Percentiles rank a stretch among this genome's conserved stretches.
phyloP scores from a whole-genome alignment of 1,140 invertebrate species.

The Drosophila melanica region DNA sequence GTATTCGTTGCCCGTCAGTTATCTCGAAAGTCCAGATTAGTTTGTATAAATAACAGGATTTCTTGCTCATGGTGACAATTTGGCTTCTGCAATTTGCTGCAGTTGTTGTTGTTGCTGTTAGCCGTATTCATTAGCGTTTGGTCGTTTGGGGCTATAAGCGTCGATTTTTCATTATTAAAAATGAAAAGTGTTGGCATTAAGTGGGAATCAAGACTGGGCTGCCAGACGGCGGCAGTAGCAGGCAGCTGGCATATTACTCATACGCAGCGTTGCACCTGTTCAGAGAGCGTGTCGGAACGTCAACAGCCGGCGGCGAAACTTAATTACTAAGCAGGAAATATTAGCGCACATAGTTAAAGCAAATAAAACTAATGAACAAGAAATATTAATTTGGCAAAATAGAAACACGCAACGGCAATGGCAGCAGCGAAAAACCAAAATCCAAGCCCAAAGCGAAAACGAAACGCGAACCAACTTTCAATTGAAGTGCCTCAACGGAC shows the following conservation, averaged over 20 bases:
- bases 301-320: constrained; percentile 34
- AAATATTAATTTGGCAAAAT: constrained; percentile 78
- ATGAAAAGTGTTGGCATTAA: constrained; percentile 69
- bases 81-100: constrained; percentile 46
- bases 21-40: constrained; percentile 26
- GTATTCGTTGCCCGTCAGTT: neutral
- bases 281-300: constrained; percentile 4
- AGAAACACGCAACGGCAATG: constrained; percentile 54
- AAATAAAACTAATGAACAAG: constrained; percentile 82
- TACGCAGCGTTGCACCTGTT: constrained; percentile 72
- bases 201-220: constrained; percentile 27
- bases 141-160: constrained; percentile 21
- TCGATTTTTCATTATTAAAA: constrained; percentile 69
- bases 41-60: constrained; percentile 56
- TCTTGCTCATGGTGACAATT: constrained; percentile 41
- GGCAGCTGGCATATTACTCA: constrained; percentile 54
- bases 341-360: constrained; percentile 65
- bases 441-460: constrained; percentile 1
- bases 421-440: constrained; percentile 10
- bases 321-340: constrained; percentile 80
- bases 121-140: constrained; percentile 56
- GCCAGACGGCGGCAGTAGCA: constrained; percentile 4
- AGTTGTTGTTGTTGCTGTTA: constrained; percentile 5
- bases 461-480: constrained; percentile 61
- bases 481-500: constrained; percentile 52